Conservation (phyloP, 2,888 invertebrate genomes). For the Lamellibrachia satsuma region DNA sequence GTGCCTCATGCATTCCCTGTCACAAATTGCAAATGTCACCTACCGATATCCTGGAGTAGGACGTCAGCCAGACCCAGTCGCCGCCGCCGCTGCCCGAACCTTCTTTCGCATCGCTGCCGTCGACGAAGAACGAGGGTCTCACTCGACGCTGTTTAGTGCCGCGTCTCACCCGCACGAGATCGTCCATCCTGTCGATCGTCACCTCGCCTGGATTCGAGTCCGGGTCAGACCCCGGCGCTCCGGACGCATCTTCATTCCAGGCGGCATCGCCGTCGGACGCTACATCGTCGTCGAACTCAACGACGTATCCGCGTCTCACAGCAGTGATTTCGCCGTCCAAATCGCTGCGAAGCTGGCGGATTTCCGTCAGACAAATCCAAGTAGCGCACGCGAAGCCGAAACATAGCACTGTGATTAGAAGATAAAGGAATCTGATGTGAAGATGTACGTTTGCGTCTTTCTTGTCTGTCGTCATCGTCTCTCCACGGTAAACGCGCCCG, state of each 20-base stretch:
- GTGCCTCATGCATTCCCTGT: neutral
- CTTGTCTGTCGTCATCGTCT: neutral
- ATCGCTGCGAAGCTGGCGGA: neutral
- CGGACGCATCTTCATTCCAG: neutral
- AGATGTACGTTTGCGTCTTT: neutral
- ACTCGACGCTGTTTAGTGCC: neutral
- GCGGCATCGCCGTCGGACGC: neutral
- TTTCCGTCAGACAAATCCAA: neutral
- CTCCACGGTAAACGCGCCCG: neutral
- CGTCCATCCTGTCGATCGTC: neutral
- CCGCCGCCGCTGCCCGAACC: constrained; percentile 24
- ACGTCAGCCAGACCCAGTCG: constrained; percentile 40
- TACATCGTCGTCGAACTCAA: neutral
- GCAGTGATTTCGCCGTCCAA: neutral
- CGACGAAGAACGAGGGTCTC: neutral
- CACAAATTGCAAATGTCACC: constrained; percentile 9
- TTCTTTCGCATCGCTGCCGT: neutral
- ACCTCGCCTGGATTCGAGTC: neutral
- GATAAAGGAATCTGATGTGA: neutral
- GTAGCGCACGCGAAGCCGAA: neutral
- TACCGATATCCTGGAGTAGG: constrained; percentile 40
- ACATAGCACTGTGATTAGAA: neutral
- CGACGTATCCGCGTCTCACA: neutral
- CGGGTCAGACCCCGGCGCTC: neutral
- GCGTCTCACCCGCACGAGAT: neutral